Conservation (phyloP, 2,888 invertebrate species). For the Anthophora plumipes region DNA sequence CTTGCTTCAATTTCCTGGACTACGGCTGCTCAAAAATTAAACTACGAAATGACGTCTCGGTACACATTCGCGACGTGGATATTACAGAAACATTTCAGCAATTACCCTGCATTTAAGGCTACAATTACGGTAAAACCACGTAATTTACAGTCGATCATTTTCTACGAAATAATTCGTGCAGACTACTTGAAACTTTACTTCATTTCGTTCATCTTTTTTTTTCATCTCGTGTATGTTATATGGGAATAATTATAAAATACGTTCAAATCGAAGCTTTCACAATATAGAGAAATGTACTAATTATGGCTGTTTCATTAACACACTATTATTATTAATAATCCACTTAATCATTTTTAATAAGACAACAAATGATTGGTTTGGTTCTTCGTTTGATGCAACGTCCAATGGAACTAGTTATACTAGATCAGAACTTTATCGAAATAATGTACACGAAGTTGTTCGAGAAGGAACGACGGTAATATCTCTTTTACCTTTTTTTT, state of each 20-base stretch:
- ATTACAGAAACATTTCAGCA: constrained; percentile 26
- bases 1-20: constrained; percentile 8
- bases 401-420: neutral
- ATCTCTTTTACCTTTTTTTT: neutral
- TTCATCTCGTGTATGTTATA: neutral
- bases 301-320: neutral
- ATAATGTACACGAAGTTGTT: neutral
- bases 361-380: neutral
- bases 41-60: constrained; percentile 12
- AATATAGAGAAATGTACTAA: neutral
- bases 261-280: neutral
- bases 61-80: constrained; percentile 4
- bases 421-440: neutral
- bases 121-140: constrained; percentile 21
- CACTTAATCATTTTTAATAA: neutral
- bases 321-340: neutral
- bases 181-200: neutral
- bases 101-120: constrained; percentile 30
- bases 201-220: neutral
- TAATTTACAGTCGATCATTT: constrained; percentile 29
- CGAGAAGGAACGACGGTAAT: no score
- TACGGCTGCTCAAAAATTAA: constrained; percentile 17
- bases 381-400: no score
- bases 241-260: neutral
- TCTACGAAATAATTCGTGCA: constrained; percentile 20